Evolutionary conservation across 2,113 vertebrate genomes (phyloP), one percentile per base, ranked within the genome.

Genomic region (Gila orcuttii): DNA sequence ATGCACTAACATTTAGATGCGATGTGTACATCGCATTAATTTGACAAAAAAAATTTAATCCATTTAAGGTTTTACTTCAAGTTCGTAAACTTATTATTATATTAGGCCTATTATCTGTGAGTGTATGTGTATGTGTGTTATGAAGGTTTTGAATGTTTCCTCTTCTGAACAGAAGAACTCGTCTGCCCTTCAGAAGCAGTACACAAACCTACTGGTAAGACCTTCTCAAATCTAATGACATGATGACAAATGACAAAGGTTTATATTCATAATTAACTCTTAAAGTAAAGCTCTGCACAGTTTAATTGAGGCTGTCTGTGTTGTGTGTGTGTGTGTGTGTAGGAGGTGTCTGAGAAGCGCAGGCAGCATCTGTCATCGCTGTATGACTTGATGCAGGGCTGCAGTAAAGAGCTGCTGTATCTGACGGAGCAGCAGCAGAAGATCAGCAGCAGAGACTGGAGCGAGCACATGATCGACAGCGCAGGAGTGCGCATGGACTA

Each of bases 381-480:
- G 87, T 96, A 99, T 77, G 96, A 97, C 7, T 97, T 97, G 94
- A 94, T 99, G 86, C 97, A 99, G 91, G 94, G 92, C 92, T 98
- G 97, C 93, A 95, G 91, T 3, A 97, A 96, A 91, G 96, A 98
- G 94, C 93, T 98, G 91, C 69, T 89, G 15, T 95, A 95, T 91
- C 95, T 99, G 93, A 95, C 92, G 0, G 94, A 95, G 0, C 96
- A 96, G 91, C 96, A 99, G 94, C 95, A 94, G 17, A 93, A 86
- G 91, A 96, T 98, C 90, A 90, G 96, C 82, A 94, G 94, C 88
- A 95, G 96, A 88, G 97, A 99, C 94, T 99, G 97, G 97, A 99
- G 97, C 3, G 98, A 99, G 87, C 95, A 93, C 69, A 96, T 98
- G 94, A 55, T 71, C 0, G 96, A 99, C 6, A 91, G 94, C 0